These are phyloP conservation scores for Blastobasis adustella DNA, from an alignment of 2,888 invertebrate species.

Conservation along the genomic window DNA sequence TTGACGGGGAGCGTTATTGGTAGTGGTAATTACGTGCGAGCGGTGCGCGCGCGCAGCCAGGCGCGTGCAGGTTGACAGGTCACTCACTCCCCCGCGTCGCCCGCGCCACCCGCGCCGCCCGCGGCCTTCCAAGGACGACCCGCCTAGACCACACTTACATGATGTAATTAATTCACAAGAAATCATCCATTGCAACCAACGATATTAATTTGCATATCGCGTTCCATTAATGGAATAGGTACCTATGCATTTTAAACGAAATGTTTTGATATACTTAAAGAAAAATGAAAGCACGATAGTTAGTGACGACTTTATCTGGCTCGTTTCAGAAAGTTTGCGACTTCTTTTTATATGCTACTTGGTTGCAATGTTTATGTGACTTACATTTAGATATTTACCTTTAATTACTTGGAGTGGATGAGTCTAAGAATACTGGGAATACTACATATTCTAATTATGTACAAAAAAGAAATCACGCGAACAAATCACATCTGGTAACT, in stretches of 20 bases:
- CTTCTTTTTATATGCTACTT: no score
- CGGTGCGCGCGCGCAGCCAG: constrained; percentile 39
- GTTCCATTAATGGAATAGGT: not conserved
- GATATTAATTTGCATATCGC: not conserved
- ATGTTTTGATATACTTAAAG: no score
- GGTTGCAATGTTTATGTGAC: no score
- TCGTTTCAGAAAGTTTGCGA: no score
- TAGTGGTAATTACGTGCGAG: constrained; percentile 60
- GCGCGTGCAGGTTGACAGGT: constrained; percentile 41
- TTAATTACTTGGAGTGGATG: no score
- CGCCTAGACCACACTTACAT: constrained; percentile 13
- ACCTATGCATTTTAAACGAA: not conserved
- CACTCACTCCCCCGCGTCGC: constrained; percentile 35
- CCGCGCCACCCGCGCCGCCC: constrained; percentile 25
- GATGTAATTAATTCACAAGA: constrained; percentile 7
- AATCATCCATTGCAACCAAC: not conserved
- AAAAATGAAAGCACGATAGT: no score
- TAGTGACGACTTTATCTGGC: no score
- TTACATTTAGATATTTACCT: no score
- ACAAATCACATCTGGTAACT: no score
- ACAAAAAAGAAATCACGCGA: no score
- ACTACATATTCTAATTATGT: no score
- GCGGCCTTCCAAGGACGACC: constrained; percentile 61
- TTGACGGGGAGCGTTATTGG: constrained; percentile 64
- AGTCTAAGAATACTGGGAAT: no score